phyloP scores from a whole-genome alignment of 2,797 vertebrate genomes.

The Onychomys arenicola region DNA sequence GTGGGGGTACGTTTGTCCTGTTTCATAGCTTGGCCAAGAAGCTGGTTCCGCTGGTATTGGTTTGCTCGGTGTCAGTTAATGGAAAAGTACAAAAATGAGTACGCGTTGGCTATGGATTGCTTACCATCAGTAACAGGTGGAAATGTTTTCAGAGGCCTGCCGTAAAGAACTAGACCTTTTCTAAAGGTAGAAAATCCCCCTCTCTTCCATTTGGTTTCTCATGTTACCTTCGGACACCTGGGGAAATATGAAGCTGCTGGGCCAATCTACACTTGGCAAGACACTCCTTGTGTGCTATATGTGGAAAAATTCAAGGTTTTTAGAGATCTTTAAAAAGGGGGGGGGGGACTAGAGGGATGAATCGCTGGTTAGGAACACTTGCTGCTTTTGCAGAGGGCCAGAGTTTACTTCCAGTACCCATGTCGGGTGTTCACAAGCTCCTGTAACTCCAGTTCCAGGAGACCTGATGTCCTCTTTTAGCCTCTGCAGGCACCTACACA shows the following conservation, averaged over 20 bases:
- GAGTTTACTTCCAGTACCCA: background rate
- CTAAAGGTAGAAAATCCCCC: conserved; percentile 3
- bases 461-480: background rate
- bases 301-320: background rate
- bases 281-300: background rate
- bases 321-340: background rate
- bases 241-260: conserved; percentile 12
- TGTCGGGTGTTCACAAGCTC: background rate
- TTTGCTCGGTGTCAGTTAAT: conserved; percentile 52
- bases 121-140: conserved; percentile 30
- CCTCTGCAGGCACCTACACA: background rate
- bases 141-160: conserved; percentile 20
- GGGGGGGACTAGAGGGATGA: background rate
- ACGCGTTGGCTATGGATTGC: conserved; percentile 38
- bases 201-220: conserved; percentile 25
- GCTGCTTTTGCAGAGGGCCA: background rate
- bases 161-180: conserved; percentile 52
- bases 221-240: conserved; percentile 23
- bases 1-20: background rate
- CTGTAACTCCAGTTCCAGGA: background rate
- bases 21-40: conserved; percentile 55
- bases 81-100: conserved; percentile 29
- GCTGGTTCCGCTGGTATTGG: background rate
- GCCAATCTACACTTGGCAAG: background rate
- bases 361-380: background rate